phyloP scores from a whole-genome alignment of 2,113 vertebrate genomes.

The Oreochromis niloticus region DNA sequence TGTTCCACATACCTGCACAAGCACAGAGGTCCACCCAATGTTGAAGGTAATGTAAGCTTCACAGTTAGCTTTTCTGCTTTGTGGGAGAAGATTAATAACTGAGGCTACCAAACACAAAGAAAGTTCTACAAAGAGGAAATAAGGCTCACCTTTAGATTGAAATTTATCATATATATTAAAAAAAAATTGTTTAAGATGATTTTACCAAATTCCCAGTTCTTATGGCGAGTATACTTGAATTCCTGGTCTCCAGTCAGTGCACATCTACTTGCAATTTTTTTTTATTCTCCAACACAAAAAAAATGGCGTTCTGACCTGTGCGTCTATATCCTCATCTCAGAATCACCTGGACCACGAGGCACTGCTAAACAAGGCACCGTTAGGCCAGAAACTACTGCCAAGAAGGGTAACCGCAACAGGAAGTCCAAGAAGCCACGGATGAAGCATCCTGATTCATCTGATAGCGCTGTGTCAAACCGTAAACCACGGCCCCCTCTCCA shows the following conservation, averaged over 20 bases:
- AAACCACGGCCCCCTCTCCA: constrained; percentile 75
- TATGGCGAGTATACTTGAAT: not conserved
- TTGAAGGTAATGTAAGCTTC: constrained; percentile 48
- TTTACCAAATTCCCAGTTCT: not conserved
- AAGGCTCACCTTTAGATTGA: not conserved
- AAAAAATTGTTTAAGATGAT: not conserved
- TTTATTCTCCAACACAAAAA: not conserved
- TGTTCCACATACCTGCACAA: constrained; percentile 77
- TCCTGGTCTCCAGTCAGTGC: not conserved
- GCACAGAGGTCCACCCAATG: constrained; percentile 60
- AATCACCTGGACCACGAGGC: constrained; percentile 20
- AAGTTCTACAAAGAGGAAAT: not conserved
- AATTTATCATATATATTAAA: too few species aligned
- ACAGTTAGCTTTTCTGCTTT: not conserved
- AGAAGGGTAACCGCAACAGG: constrained; percentile 78
- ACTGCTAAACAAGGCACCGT: constrained; percentile 48
- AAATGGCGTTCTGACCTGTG: not conserved
- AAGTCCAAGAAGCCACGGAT: constrained; percentile 83
- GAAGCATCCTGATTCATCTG: constrained; percentile 82
- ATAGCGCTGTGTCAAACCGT: constrained; percentile 78
- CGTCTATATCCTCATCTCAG: not conserved
- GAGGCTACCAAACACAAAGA: not conserved
- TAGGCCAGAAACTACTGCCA: constrained; percentile 55
- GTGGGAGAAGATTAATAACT: not conserved
- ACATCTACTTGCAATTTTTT: not conserved